A percentile compares a stretch with the other conserved stretches of the same genome.
Conservation (phyloP, 2,113 vertebrate genomes). For the Recurvirostra avosetta region DNA sequence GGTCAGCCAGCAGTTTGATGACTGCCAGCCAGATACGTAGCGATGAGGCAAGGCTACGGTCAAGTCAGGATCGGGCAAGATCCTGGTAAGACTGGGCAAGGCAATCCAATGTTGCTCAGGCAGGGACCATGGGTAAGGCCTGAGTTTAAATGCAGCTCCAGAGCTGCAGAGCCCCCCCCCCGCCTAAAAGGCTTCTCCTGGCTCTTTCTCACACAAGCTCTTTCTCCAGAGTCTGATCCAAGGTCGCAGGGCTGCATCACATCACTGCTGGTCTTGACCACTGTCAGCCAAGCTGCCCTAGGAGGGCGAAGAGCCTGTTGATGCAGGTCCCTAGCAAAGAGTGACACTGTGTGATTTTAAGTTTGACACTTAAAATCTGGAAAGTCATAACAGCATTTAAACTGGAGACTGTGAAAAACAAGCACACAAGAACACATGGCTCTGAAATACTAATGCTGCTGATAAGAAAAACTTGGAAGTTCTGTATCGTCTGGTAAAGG, state of each 20-base stretch:
- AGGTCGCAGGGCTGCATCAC: not conserved
- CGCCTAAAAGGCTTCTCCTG: not conserved
- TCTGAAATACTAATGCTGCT: not conserved
- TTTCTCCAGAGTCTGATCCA: not conserved
- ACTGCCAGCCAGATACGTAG: not conserved
- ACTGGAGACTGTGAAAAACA: not conserved
- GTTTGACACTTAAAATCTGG: not conserved
- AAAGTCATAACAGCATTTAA: not conserved
- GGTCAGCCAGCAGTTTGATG: not conserved
- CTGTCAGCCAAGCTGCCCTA: not conserved
- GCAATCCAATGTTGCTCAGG: not conserved
- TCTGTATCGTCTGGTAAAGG: not conserved
- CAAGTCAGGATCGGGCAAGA: not conserved
- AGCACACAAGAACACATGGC: not conserved
- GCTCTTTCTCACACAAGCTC: not conserved
- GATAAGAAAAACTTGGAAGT: not conserved
- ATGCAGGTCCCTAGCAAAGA: not conserved
- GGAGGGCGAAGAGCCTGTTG: not conserved
- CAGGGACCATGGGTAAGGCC: not conserved
- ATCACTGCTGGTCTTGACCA: not conserved
- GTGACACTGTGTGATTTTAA: not conserved
- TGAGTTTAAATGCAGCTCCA: not conserved
- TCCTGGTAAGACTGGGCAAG: not conserved
- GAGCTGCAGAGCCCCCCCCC: not conserved
- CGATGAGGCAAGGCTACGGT: fast-evolving